These are phyloP conservation scores for Hemiprocne comata DNA, from an alignment of 2,113 vertebrate species.

Conservation along the genomic window DNA sequence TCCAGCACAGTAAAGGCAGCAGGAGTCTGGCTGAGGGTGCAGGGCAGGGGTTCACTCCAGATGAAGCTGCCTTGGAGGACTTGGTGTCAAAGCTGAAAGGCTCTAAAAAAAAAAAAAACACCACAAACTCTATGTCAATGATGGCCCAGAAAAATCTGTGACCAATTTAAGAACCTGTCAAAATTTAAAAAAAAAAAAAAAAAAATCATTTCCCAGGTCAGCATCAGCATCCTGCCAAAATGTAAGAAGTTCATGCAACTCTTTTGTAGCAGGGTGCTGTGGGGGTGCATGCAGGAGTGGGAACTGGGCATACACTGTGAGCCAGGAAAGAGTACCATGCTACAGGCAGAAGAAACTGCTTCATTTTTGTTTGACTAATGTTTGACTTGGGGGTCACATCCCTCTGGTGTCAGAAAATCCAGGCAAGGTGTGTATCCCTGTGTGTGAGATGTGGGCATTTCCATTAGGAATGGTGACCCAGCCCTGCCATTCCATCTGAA, in stretches of 20 bases:
- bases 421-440: not conserved
- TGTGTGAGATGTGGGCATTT: fast-evolving
- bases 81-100: not conserved
- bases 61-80: not conserved
- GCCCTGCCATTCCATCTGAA: not conserved
- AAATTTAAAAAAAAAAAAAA: not conserved
- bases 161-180: not conserved
- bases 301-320: fast-evolving
- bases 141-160: not conserved
- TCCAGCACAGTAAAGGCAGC: not conserved
- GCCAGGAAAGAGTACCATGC: not conserved
- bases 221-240: not conserved
- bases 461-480: fast-evolving
- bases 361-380: too few relatives aligned
- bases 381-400: not conserved
- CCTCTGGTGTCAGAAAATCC: too few relatives aligned
- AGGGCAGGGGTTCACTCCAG: not conserved
- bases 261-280: fast-evolving
- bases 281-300: fast-evolving
- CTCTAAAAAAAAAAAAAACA: not conserved
- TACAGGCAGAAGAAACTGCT: fast-evolving
- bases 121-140: not conserved
- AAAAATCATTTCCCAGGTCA: not conserved
- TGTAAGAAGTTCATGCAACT: not conserved
- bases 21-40: not conserved